Evolutionary conservation across 2,113 vertebrate species (phyloP), one percentile per base, ranked within the genome.

Genomic region (Numenius arquata): DNA sequence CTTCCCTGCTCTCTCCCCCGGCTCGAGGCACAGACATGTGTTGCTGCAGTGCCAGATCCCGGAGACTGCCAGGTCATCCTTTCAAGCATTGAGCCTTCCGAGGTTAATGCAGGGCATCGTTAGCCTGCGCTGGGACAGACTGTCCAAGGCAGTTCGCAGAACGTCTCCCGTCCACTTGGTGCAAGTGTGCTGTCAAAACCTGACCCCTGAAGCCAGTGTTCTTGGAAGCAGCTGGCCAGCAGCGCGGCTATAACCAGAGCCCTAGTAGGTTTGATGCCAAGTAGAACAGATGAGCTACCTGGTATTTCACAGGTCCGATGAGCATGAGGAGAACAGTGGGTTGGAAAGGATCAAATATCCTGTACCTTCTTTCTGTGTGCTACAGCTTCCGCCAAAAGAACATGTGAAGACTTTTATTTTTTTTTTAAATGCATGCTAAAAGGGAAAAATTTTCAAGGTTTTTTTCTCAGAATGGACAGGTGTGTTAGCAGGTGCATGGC

Each of bases 191-290:
- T 96, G 79, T 82, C 80, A 94, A 79, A 79, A 70, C 41, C 66
- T 50, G 70, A 87, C 71, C 80, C 63, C 61, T 59, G 77, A 73
- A 91, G 65, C 61, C 48, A 53, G 14, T 15, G 41, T 91, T 92
- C 86, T 73, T 92, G 83, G 91, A 79, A 92, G 78, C 71, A 68
- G 55, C 92, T 94, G 90, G 78, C 75, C 74, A 78, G 67, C 72
- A 72, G 79, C 6, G 2, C 11, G 78, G 73, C 90, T 92, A 43
- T 84, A 93, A 78, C 32, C 2, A 4, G 80, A 90, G 58, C 78
- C 74, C 67, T 47, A 11, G 52, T 15, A 45, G 80, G 6, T 65
- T 48, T 16, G 36, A 82, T 93, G 84, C 70, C 83, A 92, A 72
- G 76, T 78, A 27, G 83, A 90, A 93, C 73, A 88, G 83, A 81